Evolutionary conservation across 2,113 vertebrate genomes (phyloP).

Genomic region (Astur gentilis): DNA sequence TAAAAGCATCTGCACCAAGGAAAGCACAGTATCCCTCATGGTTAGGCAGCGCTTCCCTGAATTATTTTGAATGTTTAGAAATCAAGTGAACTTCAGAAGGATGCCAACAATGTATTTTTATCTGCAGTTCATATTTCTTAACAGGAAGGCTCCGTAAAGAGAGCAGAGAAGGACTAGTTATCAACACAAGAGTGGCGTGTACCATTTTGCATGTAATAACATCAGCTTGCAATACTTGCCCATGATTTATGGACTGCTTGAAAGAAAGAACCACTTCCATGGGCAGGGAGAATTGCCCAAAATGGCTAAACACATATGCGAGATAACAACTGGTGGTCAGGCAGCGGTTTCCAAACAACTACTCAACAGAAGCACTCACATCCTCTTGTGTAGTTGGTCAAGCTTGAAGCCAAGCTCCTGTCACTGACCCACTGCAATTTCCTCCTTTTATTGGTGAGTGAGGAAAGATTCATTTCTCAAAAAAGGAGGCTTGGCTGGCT

Average conservation of each 20-base stretch:
- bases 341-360: conserved; percentile 49
- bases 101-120: conserved; percentile 59
- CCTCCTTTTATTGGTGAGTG: neutral
- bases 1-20: neutral
- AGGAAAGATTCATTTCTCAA: neutral
- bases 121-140: conserved; percentile 18
- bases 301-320: conserved; percentile 54
- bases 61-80: neutral
- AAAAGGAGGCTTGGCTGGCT: neutral
- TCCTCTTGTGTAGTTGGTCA: conserved; percentile 50
- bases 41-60: neutral
- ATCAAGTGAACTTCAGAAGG: neutral
- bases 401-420: conserved; percentile 33
- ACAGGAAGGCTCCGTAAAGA: conserved; percentile 50
- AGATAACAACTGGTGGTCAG: conserved; percentile 55
- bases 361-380: conserved; percentile 46
- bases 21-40: neutral
- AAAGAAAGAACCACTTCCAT: conserved; percentile 53
- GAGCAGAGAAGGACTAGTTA: neutral
- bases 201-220: conserved; percentile 16
- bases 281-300: conserved; percentile 26
- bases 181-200: neutral
- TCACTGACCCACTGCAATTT: conserved; percentile 35
- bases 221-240: neutral
- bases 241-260: conserved; percentile 50